Evolutionary conservation across 2,797 vertebrate species (phyloP).

Genomic region (Ficedula albicollis): DNA sequence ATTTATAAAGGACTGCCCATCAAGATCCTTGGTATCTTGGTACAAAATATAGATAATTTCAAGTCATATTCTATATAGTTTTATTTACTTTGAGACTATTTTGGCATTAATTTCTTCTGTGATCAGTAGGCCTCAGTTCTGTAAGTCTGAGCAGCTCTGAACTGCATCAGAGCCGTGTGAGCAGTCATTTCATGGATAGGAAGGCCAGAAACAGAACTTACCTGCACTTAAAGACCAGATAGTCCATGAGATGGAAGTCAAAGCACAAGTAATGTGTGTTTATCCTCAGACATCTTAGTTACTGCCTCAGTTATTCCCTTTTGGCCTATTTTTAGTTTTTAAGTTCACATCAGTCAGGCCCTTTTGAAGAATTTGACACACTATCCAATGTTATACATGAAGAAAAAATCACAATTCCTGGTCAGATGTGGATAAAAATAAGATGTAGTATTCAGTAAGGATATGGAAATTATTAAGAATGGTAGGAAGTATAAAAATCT

Average conservation of each 20-base stretch:
- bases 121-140: neutral
- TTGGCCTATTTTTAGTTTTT: neutral
- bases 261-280: fast-evolving
- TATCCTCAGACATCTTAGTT: neutral
- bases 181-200: neutral
- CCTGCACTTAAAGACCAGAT: neutral
- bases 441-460: neutral
- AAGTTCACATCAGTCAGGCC: neutral
- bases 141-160: neutral
- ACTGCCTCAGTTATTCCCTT: neutral
- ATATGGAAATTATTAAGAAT: neutral
- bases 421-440: neutral
- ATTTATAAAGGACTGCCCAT: neutral
- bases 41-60: neutral
- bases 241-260: neutral
- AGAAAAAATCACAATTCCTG: neutral
- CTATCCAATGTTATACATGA: neutral
- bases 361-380: neutral
- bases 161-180: neutral
- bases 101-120: neutral
- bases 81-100: neutral
- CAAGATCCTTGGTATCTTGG: neutral
- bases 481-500: neutral
- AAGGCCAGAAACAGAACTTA: neutral
- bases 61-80: neutral